A percentile compares a stretch with the other conserved stretches of the same genome.
These are phyloP conservation scores for Copidosoma floridanum DNA, from an alignment of 1,140 invertebrate species.

Conservation along the genomic window DNA sequence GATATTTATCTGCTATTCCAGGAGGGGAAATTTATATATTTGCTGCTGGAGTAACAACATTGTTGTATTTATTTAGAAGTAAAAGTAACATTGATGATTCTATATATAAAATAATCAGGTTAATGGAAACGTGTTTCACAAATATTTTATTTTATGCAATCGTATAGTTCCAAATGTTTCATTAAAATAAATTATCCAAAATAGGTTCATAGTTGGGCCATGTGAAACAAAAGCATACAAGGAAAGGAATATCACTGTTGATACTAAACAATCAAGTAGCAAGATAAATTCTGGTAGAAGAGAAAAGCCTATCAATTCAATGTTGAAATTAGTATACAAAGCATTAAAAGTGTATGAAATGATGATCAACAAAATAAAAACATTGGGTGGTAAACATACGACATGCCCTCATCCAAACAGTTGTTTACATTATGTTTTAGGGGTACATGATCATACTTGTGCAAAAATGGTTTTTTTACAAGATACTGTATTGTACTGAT, in stretches of 20 bases:
- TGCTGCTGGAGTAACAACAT: conserved; percentile 59
- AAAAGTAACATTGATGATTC: conserved; percentile 59
- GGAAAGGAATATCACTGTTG: neutral
- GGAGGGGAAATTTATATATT: conserved; percentile 70
- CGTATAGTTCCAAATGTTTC: too few relatives aligned
- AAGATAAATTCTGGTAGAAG: too few relatives aligned
- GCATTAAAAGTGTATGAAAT: conserved; percentile 53
- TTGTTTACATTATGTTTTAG: conserved; percentile 61
- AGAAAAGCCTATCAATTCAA: conserved; percentile 35
- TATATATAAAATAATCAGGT: conserved; percentile 66
- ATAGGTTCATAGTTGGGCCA: conserved; percentile 64
- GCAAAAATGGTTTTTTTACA: neutral
- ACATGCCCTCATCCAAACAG: conserved; percentile 64
- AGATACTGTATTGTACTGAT: conserved; percentile 17
- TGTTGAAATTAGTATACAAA: conserved; percentile 49
- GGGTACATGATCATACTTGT: conserved; percentile 54
- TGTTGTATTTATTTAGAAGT: conserved; percentile 63
- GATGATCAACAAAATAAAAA: conserved; percentile 56
- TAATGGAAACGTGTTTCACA: conserved; percentile 21
- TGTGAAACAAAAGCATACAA: conserved; percentile 55
- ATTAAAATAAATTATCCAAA: too few relatives aligned
- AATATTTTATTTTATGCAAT: too few relatives aligned
- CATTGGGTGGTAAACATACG: conserved; percentile 52
- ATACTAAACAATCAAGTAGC: too few relatives aligned
- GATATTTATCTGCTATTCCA: conserved; percentile 62